Base-by-base conservation (phyloP, 2,888 invertebrate genomes). In the Xanthia togata region DNA sequence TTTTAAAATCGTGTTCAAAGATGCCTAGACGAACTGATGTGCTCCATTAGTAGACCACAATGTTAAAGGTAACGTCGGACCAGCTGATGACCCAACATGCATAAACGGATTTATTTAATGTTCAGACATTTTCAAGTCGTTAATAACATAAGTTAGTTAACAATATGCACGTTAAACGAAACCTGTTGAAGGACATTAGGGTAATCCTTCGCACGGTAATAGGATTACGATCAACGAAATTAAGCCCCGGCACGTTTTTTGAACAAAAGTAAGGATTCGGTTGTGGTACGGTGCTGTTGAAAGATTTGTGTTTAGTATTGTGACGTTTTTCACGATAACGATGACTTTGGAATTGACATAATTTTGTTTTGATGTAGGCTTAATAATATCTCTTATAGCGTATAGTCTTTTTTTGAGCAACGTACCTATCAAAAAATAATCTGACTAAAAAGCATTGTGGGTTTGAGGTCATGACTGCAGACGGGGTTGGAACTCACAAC, bases 181-280 rank as follows among this genome's bases (percentile, higher is more conserved):
- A 82, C 84, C 85, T 83, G 81, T 70, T 74, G 83, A 84, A 88
- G 85, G 82, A 85, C 85, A 80, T 78, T 73, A 65, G 23, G 65
- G 57, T 82, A 82, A 74, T 74, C 73, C 73, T 60, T 44, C 41
- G 38, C 41, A 74, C 47, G 47, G 1, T 83, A 88, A 87, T 84
- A 78, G 86, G 88, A 86, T 87, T 86, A 87, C 31, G 55, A 81
- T 74, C 73, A 57, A 78, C 63, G 44, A 83, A 82, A 81, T 78
- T 83, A 81, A 82, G 79, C 76, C 71, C 55, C 3, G 35, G 69
- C 83, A 86, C 83, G 76, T 83, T 84, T 82, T 82, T 81, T 76
- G 41, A 78, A 80, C 73, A 76, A 84, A 83, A 72, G 85, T 90
- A 90, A 73, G 90, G 91, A 83, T 90, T 88, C 89, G 63, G 50